Evolutionary conservation across 1,140 invertebrate species (phyloP).

Genomic region (Achroia grisella): DNA sequence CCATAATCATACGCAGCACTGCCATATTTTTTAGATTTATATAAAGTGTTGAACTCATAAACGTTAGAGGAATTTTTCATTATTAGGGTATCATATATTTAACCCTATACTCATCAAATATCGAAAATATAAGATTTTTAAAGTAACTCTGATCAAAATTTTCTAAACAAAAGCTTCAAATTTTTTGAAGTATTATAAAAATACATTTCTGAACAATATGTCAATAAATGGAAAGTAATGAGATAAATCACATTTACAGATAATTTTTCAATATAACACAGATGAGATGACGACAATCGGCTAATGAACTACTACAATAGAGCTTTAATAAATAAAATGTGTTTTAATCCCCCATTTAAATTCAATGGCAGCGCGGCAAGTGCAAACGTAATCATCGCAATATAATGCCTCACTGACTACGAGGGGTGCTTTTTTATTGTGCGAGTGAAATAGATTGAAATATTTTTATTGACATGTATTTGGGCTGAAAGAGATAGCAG

Average conservation of each 20-base stretch:
- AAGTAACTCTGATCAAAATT: too few species aligned
- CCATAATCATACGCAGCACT: constrained; percentile 44
- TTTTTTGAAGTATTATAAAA: too few species aligned
- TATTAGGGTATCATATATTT: too few species aligned
- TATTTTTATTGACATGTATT: constrained; percentile 7
- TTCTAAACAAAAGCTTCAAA: too few species aligned
- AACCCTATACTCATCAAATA: too few species aligned
- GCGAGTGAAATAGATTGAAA: constrained; percentile 25
- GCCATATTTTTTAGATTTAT: constrained; percentile 25
- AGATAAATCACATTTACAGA: constrained; percentile 6
- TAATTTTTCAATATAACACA: constrained; percentile 23
- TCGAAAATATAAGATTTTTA: too few species aligned
- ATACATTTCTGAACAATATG: not conserved
- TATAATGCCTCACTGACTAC: constrained; percentile 61
- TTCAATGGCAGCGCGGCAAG: constrained; percentile 64
- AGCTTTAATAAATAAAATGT: constrained; percentile 67
- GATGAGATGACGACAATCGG: constrained; percentile 46
- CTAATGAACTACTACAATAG: constrained; percentile 65
- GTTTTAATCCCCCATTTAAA: constrained; percentile 71
- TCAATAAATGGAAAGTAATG: not conserved
- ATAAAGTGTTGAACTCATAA: not conserved
- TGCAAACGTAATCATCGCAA: constrained; percentile 69
- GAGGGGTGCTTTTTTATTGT: constrained; percentile 48
- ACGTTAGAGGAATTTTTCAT: too few species aligned
- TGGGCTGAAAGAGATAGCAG: constrained; percentile 13